Base-by-base conservation (phyloP, 2,888 invertebrate species). In the Drosophila fulvimacula region DNA sequence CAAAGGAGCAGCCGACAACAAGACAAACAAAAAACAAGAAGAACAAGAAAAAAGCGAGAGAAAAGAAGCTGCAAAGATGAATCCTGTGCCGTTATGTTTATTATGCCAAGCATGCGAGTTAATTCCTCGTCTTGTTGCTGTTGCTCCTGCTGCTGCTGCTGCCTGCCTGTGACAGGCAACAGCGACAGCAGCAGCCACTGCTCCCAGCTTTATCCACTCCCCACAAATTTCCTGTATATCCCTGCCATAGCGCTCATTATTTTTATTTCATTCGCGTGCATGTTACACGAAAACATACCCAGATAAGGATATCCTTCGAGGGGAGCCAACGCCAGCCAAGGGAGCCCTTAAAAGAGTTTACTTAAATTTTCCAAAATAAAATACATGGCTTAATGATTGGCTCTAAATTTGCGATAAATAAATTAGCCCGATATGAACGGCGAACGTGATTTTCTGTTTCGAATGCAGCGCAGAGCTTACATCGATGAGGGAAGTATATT, bases 71-170 rank as follows among this genome's bases (percentile, higher is more conserved):
- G 64, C 57, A 59, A 55, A 65, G 52, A 39, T 39, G 55, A 63
- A 41, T 30, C 21, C 51, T 30, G 38, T 53, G 41, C 46, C 69
- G 78, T 80, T 87, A 87, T 87, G 82, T 87, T 83, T 87, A 84
- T 83, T 78, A 84, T 83, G 83, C 84, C 76, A 76, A 71, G 87
- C 84, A 87, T 87, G 83, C 84, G 84, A 79, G 84, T 81, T 83
- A 81, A 86, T 86, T 86, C 79, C 51, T 70, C 53, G 69, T 65
- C 70, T 70, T 82, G 82, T 72, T 10, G 39, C 19, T 57, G 7
- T 55, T 71, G 66, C 61, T 68, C 41, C 44, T 52, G 51, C 58
- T 71, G 24, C 27, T 30, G n/a, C n/a, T n/a, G n/a, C n/a, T n/a
- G n/a, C n/a, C n/a, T n/a, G 73, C 57, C 55, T 57, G 32, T 69